Evolutionary conservation across 1,140 invertebrate genomes (phyloP), one percentile per base, ranked within the genome.

Genomic region (Latrodectus geometricus): DNA sequence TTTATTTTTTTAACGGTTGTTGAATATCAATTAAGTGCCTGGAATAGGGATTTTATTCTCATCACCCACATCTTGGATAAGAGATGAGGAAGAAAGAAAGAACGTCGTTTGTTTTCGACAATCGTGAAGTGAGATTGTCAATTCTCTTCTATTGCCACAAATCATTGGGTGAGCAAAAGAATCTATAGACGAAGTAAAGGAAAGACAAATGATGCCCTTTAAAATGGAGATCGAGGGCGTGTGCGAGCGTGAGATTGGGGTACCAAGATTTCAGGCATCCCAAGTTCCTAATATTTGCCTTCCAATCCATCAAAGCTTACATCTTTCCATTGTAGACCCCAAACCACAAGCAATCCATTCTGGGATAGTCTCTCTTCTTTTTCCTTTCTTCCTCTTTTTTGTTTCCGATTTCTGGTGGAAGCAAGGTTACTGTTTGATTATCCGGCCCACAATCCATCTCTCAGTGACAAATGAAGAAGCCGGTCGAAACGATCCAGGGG

Each of bases 391-490:
- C 74, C 74, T 74, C 23, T 65, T 83, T 69, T 72, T 86, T 78
- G 65, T 72, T 81, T 70, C 21, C 66, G 83, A 77, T 78, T 73
- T 78, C 83, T 72, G 75, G 23, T 23, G 69, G 79, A 73, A 82
- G 69, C 68, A 77, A 86, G 83, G 83, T 86, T 86, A 86, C 83
- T 86, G 83, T 86, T 86, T 86, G 83, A 86, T 86, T 86, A 86
- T 86, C 83, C 74, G 49, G 73, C 69, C 69, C 72, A 50, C 83
- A 23, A 86, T 86, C 83, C 75, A 86, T 86, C 83, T 86, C 54
- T 48, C 35, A 48, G 75, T 76, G 83, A 86, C 83, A 86, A 86
- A 86, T 86, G 83, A 78, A 86, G 75, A 72, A 72, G 83, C 75
- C 72, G 73, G 52, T 65, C 69, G 69, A 73, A 82, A 73, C 79